A percentile compares a stretch with the other conserved stretches of the same genome.
phyloP scores from a whole-genome alignment of 35 echinoderm and acorn worm genomes.

The Hemicentrotus pulcherrimus region DNA sequence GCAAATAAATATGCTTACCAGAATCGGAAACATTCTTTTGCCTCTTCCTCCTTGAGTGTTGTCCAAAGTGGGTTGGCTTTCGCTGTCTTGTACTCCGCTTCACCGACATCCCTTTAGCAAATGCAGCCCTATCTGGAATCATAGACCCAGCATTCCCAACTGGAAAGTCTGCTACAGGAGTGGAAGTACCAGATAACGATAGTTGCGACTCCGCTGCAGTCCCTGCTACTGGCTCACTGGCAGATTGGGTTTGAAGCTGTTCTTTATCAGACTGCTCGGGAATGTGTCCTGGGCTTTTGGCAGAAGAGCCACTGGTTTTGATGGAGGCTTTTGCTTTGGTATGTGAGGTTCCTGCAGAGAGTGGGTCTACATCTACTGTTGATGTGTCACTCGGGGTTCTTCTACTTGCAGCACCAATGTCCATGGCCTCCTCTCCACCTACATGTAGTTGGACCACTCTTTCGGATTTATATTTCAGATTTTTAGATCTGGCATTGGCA shows the following conservation, averaged over 20 bases:
- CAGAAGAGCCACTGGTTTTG: background rate
- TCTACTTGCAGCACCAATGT: background rate
- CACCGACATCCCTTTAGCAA: constrained; percentile 23
- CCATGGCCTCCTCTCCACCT: background rate
- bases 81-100: constrained; percentile 35
- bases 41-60: background rate
- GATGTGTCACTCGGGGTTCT: background rate
- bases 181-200: background rate
- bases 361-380: constrained; percentile 34
- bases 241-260: background rate
- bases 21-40: constrained; percentile 56
- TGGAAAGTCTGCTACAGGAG: constrained; percentile 60
- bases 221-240: constrained; percentile 28
- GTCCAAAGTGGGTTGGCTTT: constrained; percentile 54
- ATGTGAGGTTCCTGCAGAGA: background rate
- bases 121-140: constrained; percentile 52
- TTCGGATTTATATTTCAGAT: background rate
- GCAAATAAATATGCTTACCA: constrained; percentile 45
- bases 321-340: background rate
- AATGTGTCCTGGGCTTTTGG: background rate
- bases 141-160: constrained; percentile 60
- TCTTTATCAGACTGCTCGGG: constrained; percentile 27
- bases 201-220: constrained; percentile 22
- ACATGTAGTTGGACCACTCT: constrained; percentile 9
- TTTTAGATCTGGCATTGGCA: background rate